Conservation (phyloP, 1,140 invertebrate genomes). For the Gryllus bimaculatus region DNA sequence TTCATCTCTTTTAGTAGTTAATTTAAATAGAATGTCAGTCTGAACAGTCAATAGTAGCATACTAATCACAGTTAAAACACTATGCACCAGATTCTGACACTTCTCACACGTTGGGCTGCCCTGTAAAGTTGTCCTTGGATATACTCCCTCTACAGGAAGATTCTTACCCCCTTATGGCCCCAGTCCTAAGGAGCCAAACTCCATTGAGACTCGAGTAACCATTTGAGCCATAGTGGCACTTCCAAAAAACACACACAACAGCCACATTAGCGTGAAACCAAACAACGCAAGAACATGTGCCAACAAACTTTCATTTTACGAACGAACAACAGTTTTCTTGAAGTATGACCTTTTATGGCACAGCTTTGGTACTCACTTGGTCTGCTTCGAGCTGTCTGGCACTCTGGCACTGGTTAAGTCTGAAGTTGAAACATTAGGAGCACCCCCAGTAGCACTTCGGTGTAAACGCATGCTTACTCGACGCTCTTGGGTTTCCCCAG, state of each 20-base stretch:
- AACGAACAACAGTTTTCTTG: background rate
- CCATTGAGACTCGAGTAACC: constrained; percentile 29
- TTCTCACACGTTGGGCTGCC: constrained; percentile 10
- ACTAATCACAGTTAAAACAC: constrained; percentile 5
- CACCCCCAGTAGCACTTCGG: constrained; percentile 24
- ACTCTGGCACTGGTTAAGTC: constrained; percentile 18
- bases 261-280: constrained; percentile 31
- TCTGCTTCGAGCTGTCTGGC: constrained; percentile 27
- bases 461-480: constrained; percentile 39
- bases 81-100: background rate
- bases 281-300: background rate
- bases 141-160: constrained; percentile 8
- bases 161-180: constrained; percentile 6
- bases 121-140: constrained; percentile 8
- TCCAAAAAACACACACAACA: constrained; percentile 37
- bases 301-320: background rate
- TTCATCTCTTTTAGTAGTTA: background rate
- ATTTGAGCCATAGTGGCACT: constrained; percentile 34
- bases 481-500: constrained; percentile 37
- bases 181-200: constrained; percentile 13
- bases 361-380: constrained; percentile 37
- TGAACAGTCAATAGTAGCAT: background rate
- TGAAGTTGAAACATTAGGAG: constrained; percentile 19
- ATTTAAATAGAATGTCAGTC: background rate
- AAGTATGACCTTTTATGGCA: background rate